These are phyloP conservation scores for Lamellibrachia satsuma DNA, from an alignment of 2,888 invertebrate species.

Conservation along the genomic window DNA sequence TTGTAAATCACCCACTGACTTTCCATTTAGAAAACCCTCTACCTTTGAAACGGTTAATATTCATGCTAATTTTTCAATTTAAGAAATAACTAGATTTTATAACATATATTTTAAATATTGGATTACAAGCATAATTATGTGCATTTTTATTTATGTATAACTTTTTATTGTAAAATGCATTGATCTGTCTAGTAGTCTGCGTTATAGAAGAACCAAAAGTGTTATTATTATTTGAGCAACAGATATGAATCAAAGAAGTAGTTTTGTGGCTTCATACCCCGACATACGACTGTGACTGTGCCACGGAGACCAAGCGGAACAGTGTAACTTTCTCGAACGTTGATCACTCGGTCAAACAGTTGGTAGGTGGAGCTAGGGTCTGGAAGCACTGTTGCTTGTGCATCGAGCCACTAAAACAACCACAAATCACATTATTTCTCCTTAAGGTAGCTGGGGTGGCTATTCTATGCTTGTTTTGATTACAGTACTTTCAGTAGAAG, in stretches of 20 bases:
- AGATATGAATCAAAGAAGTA: background rate
- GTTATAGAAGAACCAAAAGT: no score
- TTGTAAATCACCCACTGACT: no score
- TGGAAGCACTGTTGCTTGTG: conserved; percentile 67
- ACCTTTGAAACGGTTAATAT: background rate
- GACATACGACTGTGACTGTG: conserved; percentile 77
- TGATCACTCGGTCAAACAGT: conserved; percentile 86
- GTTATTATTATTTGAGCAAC: no score
- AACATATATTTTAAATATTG: no score
- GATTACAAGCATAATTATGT: background rate
- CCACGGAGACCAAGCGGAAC: conserved; percentile 86
- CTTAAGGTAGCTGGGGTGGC: no score
- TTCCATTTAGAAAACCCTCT: no score
- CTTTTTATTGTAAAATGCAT: no score
- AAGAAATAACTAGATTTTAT: no score
- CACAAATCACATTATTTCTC: background rate
- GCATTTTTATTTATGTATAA: background rate
- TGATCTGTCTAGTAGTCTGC: no score
- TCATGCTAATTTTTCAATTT: no score
- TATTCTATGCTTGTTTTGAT: no score
- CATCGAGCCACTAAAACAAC: conserved; percentile 55
- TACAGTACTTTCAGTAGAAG: no score
- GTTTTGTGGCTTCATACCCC: conserved; percentile 32
- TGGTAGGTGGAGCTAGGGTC: conserved; percentile 75
- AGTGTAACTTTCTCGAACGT: conserved; percentile 77